These are phyloP conservation scores for Acrobeloides nanus DNA, from an alignment of 2,888 invertebrate genomes.

Conservation along the genomic window DNA sequence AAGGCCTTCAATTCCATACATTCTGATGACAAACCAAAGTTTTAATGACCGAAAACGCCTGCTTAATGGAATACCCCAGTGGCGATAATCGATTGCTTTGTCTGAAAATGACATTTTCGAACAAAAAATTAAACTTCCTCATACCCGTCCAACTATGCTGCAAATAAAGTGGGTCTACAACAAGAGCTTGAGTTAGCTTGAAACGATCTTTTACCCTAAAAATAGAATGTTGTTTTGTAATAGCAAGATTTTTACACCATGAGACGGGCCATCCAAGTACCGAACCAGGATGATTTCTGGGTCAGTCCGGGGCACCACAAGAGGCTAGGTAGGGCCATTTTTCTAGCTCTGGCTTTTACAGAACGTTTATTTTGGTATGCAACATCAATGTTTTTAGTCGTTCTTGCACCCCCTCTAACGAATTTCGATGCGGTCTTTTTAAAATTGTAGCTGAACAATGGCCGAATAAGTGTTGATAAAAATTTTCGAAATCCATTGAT, in stretches of 20 bases:
- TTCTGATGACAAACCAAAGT: conserved; percentile 90
- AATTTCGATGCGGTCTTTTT: too few relatives aligned
- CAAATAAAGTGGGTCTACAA: conserved; percentile 93
- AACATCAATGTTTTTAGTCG: too few relatives aligned
- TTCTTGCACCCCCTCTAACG: too few relatives aligned
- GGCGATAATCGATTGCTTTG: conserved; percentile 72
- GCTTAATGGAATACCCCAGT: conserved; percentile 91
- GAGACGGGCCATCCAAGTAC: too few relatives aligned
- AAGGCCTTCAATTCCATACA: conserved; percentile 84
- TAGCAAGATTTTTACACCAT: too few relatives aligned
- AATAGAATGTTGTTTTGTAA: too few relatives aligned
- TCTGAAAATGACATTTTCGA: conserved; percentile 50
- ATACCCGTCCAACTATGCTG: conserved; percentile 85
- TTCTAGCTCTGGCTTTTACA: not conserved
- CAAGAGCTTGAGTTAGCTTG: conserved; percentile 83
- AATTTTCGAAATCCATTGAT: too few relatives aligned
- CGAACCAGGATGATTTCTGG: too few relatives aligned
- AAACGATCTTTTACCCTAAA: conserved; percentile 75
- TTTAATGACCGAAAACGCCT: conserved; percentile 88
- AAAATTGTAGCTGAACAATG: too few relatives aligned
- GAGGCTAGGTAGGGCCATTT: not conserved
- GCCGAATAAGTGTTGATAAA: too few relatives aligned
- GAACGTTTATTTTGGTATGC: too few relatives aligned
- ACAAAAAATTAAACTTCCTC: conserved; percentile 5
- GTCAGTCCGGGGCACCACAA: too few relatives aligned